Base-by-base conservation (phyloP, 1,140 invertebrate species). In the Augochlora pura region DNA sequence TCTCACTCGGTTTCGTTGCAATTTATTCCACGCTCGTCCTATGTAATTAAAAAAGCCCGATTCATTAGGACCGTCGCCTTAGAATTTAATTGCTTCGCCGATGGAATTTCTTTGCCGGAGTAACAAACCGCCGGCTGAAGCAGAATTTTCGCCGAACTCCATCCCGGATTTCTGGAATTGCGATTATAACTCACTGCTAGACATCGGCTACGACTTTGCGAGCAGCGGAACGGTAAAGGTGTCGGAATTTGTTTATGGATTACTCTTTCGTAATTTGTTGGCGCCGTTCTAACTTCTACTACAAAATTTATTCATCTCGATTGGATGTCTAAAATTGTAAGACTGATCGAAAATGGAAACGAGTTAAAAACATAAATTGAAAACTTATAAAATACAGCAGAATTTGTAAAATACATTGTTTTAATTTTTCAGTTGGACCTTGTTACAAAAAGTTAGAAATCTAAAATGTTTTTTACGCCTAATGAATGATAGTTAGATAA, bases 41-140 rank as follows among this genome's bases (percentile, higher is more conserved):
- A 64, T 66, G 69, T 85, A 84, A 85, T 85, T 85, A 85, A 85
- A 84, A 85, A 82, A 71, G 60, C 78, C 59, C 83, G 83, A 85
- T 85, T 85, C 83, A 85, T 85, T 83, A 85, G 83, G 52, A 65
- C 52, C 83, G 79, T 70, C 83, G 65, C 66, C 78, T 84, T 81
- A 85, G 83, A 85, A 85, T 81, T 85, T 85, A 85, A 85, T 85
- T 85, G 84, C 83, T 85, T 70, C 65, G 71, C 83, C 83, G 78
- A 63, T 85, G 84, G 79, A 85, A 85, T 85, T 81, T 70, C 79
- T 81, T 65, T 65, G 52, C 46, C 42, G 84, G 82, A 77, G 72
- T 85, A 85, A 79, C 84, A 85, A 85, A 81, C 83, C 83, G 60
- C 63, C 69, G 59, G 32, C 64, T 46, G 79, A 85, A 76, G 76